Evolutionary conservation across 2,797 vertebrate species (phyloP).

Genomic region (Orientallactaga sibirica): DNA sequence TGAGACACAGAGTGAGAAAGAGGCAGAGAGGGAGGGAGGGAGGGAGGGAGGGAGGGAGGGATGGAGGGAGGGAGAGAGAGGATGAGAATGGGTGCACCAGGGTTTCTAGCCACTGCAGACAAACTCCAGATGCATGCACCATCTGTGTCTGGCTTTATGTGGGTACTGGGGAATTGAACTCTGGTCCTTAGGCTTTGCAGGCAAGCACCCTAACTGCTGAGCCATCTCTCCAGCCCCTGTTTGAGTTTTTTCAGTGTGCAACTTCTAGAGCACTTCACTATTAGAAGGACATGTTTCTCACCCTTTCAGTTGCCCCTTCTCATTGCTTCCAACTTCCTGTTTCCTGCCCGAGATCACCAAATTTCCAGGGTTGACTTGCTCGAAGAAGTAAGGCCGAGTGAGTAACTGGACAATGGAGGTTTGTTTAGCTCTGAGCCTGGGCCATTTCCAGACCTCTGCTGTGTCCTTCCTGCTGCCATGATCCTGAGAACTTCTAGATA

Average conservation of each 20-base stretch:
- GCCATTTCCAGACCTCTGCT: neutral
- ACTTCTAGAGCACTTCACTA: neutral
- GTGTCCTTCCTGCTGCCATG: neutral
- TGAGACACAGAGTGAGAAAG: too few relatives aligned
- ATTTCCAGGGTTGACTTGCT: constrained; percentile 15
- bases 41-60: too few relatives aligned
- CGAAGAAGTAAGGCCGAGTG: neutral
- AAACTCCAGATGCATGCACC: too few relatives aligned
- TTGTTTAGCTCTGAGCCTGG: neutral
- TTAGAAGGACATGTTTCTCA: neutral
- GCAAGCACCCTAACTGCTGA: too few relatives aligned
- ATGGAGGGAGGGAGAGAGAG: too few relatives aligned
- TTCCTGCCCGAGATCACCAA: neutral
- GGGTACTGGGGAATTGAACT: too few relatives aligned
- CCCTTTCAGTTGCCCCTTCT: neutral
- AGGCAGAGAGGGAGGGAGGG: too few relatives aligned
- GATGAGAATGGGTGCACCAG: too few relatives aligned
- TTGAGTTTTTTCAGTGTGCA: neutral
- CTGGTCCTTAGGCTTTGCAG: too few relatives aligned
- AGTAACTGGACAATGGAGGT: neutral
- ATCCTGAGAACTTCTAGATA: neutral
- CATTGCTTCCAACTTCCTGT: neutral
- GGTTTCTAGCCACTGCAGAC: too few relatives aligned
- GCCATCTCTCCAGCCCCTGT: neutral
- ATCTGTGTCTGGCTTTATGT: too few relatives aligned